Evolutionary conservation across 2,888 invertebrate genomes (phyloP).

Genomic region (Erebia palarica): DNA sequence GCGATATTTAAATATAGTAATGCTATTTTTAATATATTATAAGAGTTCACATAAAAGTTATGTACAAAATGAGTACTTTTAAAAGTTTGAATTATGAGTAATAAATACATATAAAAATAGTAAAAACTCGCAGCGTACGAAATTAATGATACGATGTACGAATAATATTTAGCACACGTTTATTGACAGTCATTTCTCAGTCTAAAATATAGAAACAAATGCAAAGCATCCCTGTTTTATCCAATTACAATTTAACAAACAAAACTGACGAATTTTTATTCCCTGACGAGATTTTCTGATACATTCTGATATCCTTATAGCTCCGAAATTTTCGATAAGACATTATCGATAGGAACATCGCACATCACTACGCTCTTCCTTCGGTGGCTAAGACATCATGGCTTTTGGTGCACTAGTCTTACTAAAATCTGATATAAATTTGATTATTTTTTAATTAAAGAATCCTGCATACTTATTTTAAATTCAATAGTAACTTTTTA

Average conservation of each 20-base stretch:
- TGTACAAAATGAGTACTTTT: conserved; percentile 13
- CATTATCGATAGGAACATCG: not conserved
- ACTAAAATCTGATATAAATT: too few relatives aligned
- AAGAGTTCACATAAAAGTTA: conserved; percentile 6
- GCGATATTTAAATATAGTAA: not conserved
- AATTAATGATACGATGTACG: conserved; percentile 22
- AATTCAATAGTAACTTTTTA: too few relatives aligned
- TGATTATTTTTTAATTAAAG: too few relatives aligned
- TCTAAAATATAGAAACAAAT: conserved; percentile 66
- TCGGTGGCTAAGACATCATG: too few relatives aligned
- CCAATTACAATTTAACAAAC: conserved; percentile 23
- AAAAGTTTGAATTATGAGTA: conserved; percentile 22
- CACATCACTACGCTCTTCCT: not conserved
- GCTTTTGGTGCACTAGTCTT: too few relatives aligned
- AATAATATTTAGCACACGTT: conserved; percentile 61
- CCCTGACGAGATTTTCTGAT: not conserved
- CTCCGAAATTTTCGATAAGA: not conserved
- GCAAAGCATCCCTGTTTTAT: conserved; percentile 57
- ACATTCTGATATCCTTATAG: not conserved
- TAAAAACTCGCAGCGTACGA: conserved; percentile 13
- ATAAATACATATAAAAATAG: conserved; percentile 37
- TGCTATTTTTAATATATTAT: not conserved
- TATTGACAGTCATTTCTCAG: conserved; percentile 63
- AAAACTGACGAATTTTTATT: not conserved
- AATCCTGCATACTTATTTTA: too few relatives aligned